Base-by-base conservation (phyloP, 30 jellyfish, hydroid and myxozoan species). In the Cassiopea xamachana region DNA sequence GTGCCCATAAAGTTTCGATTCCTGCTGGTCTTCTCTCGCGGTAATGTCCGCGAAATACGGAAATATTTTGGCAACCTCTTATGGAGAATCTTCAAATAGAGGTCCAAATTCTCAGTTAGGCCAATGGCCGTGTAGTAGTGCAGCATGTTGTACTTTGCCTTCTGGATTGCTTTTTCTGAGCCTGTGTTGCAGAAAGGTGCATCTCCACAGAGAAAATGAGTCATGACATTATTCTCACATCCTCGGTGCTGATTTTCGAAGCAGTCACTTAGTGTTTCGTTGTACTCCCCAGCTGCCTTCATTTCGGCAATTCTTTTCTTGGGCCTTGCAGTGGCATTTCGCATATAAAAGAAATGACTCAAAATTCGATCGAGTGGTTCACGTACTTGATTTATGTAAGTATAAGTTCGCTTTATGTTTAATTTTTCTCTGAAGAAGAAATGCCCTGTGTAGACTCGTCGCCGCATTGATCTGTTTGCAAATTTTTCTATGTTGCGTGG, bases 151-250 rank as follows among this genome's bases (percentile, higher is more conserved):
- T 69, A 87, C 62, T 82, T 91, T 7, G 99, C 99, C 19, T 48
- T 69, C 58, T 68, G 68, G 59, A 95, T 73, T 14, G 99, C 97
- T 62, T 77, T 72, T 78, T 45, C 84, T 14, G 98, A 86, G 1
- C 99, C 99, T 16, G 90, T 86, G 55, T 74, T 73, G 76, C 99
- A 95, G 73, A 75, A 87, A 1, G 71, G 48, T 7, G 51, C 97
- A 16, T 81, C 45, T 3, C 99, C 99, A 60, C 99, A 95, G 74
- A 95, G 87, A 80, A 95, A 95, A 10, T 93, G 87, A 2, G 98
- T 91, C 99, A 95, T 95, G 70, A 88, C 91, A 75, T 95, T 95
- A 90, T 73, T 96, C 83, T 95, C 97, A 62, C 99, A 95, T 13
- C 99, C 99, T 72, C 96, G 79, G 80, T 95, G 98, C 78, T 95